Percentiles rank a stretch among this genome's conserved stretches.
Evolutionary conservation across 1,140 invertebrate genomes (phyloP).

Genomic region (Eueides isabella): DNA sequence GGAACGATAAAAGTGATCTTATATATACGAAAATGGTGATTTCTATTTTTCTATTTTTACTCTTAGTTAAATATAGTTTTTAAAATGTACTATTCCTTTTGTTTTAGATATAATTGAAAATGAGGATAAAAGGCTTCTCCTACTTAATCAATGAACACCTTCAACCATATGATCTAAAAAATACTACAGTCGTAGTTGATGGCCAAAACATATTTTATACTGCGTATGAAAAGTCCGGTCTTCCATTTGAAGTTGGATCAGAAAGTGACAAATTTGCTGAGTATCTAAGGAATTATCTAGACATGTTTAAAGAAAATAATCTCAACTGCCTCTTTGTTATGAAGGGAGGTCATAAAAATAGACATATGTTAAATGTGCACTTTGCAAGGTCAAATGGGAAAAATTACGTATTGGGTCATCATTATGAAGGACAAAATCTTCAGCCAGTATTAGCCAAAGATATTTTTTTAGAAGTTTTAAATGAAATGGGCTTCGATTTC

Average conservation of each 20-base stretch:
- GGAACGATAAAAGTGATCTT: no score
- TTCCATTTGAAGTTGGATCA: slow-evolving; percentile 42
- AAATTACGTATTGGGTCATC: slow-evolving; percentile 17
- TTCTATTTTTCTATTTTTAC: not conserved
- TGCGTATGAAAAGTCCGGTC: slow-evolving; percentile 32
- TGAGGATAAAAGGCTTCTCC: slow-evolving; percentile 28
- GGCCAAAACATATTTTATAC: slow-evolving; percentile 53
- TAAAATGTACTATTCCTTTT: not conserved
- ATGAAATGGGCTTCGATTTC: slow-evolving; percentile 53
- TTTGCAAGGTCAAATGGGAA: not conserved
- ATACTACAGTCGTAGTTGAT: slow-evolving; percentile 52
- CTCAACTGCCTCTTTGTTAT: slow-evolving; percentile 57
- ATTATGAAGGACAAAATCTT: not conserved
- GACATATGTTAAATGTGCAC: slow-evolving; percentile 9
- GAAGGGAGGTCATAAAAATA: slow-evolving; percentile 50
- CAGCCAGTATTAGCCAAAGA: slow-evolving; percentile 44
- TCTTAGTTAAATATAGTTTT: no score
- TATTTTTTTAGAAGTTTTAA: slow-evolving; percentile 45
- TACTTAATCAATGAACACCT: slow-evolving; percentile 10
- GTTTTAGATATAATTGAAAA: slow-evolving; percentile 31
- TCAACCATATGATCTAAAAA: slow-evolving; percentile 23
- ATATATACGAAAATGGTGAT: no score
- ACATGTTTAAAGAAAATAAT: slow-evolving; percentile 50
- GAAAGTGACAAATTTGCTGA: slow-evolving; percentile 49
- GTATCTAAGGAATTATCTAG: slow-evolving; percentile 40